Evolutionary conservation across 2,113 vertebrate genomes (phyloP), one percentile per base, ranked within the genome.

Genomic region (Cranoglanis bouderius): DNA sequence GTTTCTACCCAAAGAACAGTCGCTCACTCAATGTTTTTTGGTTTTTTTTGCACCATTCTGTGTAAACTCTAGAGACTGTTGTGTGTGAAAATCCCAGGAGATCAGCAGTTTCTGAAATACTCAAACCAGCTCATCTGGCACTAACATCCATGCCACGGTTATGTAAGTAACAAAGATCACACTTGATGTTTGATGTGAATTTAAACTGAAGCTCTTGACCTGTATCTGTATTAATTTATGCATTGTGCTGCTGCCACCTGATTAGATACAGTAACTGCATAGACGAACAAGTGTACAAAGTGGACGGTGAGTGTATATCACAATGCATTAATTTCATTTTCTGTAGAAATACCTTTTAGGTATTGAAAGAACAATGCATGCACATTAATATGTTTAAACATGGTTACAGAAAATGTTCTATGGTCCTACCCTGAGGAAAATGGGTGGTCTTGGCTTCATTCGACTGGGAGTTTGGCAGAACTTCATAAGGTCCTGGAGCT

Each of bases 401-500:
- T 88, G 40, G 78, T 82, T 94, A 4, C 90, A 99, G 98, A 97
- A 95, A 93, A 85, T 87, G 72, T 99, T 99, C 95, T 99, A 98
- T 46, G 98, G 98, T 18, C 97, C 97, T 1, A 94, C 94, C 40
- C 95, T 92, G 92, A 95, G 98, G 84, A 97, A 95, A 92, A 98
- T 99, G 98, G 94, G 97, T 75, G 90, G 95, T 29, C 88, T 97
- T 21, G 98, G 97, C 1, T 93, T 99, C 61, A 86, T 99, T 72
- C 98, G 98, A 35, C 88, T 97, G 70, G 96, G 96, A 0, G 98
- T 99, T 87, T 98, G 97, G 98, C 96, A 93, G 88, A 99, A 98
- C 93, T 98, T 98, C 91, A 91, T 97, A n/a, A 95, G 98, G 53
- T 98, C 97, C 53, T 96, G 97, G 97, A 97, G 91, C n/a, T 92